Percentiles rank a stretch among this genome's conserved stretches.
Evolutionary conservation across 2,113 vertebrate species (phyloP).

Genomic region (Oophaga pumilio): DNA sequence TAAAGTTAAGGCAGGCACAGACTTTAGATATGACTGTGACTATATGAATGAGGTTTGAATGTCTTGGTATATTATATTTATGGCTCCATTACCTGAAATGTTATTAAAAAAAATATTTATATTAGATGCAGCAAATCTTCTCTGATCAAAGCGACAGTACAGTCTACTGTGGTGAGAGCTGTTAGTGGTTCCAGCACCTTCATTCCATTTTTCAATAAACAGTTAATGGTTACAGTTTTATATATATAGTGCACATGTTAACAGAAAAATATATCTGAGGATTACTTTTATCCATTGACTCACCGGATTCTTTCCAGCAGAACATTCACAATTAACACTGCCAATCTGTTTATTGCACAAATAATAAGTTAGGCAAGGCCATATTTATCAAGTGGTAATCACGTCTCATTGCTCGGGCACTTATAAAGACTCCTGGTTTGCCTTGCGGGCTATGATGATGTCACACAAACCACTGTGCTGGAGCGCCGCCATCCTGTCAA

Average conservation of each 20-base stretch:
- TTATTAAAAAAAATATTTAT: constrained; percentile 14
- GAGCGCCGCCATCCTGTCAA: constrained; percentile 5
- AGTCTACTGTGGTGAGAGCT: constrained; percentile 23
- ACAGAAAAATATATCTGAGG: constrained; percentile 17
- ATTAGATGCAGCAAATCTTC: neutral
- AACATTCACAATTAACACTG: neutral
- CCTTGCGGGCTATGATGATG: constrained; percentile 49
- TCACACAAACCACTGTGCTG: constrained; percentile 46
- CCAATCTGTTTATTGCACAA: constrained; percentile 14
- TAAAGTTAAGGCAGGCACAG: neutral
- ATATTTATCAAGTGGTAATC: constrained; percentile 51
- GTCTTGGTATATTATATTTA: neutral
- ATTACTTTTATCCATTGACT: constrained; percentile 36
- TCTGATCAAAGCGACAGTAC: constrained; percentile 14
- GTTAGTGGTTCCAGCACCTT: constrained; percentile 49
- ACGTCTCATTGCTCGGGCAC: constrained; percentile 33
- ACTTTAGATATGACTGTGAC: neutral
- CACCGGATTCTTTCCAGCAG: constrained; percentile 42
- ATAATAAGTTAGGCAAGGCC: constrained; percentile 37
- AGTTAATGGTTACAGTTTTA: constrained; percentile 17
- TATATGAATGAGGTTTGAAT: neutral
- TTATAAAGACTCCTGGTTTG: constrained; percentile 38
- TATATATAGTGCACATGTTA: constrained; percentile 22
- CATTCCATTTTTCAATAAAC: neutral
- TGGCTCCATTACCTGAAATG: neutral